These are phyloP conservation scores for Seira musarum DNA, from an alignment of 2,888 invertebrate species.

Conservation along the genomic window DNA sequence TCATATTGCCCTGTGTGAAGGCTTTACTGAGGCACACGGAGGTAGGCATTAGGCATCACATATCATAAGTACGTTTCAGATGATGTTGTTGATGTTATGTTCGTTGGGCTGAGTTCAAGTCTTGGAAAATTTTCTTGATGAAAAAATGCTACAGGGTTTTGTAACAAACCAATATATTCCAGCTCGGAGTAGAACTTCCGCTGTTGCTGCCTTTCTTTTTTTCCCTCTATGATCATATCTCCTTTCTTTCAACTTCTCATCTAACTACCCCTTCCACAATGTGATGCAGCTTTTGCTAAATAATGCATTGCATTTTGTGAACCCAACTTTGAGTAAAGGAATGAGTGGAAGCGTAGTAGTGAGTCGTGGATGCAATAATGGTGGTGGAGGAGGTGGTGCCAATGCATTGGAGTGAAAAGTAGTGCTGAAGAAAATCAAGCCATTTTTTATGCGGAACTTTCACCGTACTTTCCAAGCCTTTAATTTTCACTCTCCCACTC, in stretches of 20 bases:
- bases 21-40: neutral
- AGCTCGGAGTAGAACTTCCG: slow-evolving; percentile 1
- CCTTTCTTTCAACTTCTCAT: neutral
- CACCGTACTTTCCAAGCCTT: slow-evolving; percentile 6
- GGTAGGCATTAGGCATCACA: neutral
- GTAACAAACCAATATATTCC: neutral
- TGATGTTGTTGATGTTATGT: neutral
- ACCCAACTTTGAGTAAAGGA: neutral
- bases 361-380: too few species aligned
- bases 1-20: slow-evolving; percentile 22
- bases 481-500: slow-evolving; percentile 7
- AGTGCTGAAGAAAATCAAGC: neutral
- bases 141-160: neutral
- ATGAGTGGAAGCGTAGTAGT: too few species aligned
- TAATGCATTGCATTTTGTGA: neutral
- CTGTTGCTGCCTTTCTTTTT: neutral
- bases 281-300: slow-evolving; percentile 2
- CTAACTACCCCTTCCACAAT: neutral
- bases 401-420: neutral
- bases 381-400: too few species aligned
- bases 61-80: neutral
- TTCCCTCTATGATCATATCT: neutral
- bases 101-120: neutral
- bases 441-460: slow-evolving; percentile 1
- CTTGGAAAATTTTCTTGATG: neutral